A percentile compares a stretch with the other conserved stretches of the same genome.
Conservation (phyloP, 1,140 invertebrate genomes). For the Rhopalosiphum padi region DNA sequence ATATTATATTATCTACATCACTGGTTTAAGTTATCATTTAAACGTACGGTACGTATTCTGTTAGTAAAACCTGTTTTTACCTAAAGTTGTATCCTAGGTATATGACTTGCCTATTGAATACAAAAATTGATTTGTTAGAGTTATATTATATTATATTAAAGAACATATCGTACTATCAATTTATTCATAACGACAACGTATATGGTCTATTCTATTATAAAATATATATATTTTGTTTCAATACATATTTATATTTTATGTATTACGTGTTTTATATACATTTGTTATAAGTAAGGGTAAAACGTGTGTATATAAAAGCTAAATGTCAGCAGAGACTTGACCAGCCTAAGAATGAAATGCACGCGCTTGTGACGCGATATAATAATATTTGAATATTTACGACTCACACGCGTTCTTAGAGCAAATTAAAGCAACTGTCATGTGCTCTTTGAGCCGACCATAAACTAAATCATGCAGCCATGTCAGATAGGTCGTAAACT, state of each 20-base stretch:
- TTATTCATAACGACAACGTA: neutral
- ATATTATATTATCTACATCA: neutral
- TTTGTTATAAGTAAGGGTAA: neutral
- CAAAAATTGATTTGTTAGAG: too few species aligned
- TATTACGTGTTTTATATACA: too few species aligned
- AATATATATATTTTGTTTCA: neutral
- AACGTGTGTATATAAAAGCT: neutral
- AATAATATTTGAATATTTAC: slow-evolving; percentile 42
- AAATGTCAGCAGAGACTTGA: neutral
- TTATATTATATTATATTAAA: too few species aligned
- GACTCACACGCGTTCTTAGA: neutral
- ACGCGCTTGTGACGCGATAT: neutral
- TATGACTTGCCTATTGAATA: neutral
- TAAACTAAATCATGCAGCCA: slow-evolving; percentile 32
- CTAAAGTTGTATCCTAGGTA: neutral
- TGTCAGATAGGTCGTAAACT: slow-evolving; percentile 21
- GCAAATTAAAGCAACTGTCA: slow-evolving; percentile 23
- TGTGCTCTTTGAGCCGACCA: neutral
- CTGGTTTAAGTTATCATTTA: neutral
- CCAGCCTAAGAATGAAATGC: neutral
- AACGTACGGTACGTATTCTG: too few species aligned
- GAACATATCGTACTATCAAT: neutral
- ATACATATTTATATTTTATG: neutral
- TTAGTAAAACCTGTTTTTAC: neutral
- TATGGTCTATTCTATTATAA: too few species aligned